Conservation (phyloP, 1,140 invertebrate genomes). For the Platyscapa corneri region DNA sequence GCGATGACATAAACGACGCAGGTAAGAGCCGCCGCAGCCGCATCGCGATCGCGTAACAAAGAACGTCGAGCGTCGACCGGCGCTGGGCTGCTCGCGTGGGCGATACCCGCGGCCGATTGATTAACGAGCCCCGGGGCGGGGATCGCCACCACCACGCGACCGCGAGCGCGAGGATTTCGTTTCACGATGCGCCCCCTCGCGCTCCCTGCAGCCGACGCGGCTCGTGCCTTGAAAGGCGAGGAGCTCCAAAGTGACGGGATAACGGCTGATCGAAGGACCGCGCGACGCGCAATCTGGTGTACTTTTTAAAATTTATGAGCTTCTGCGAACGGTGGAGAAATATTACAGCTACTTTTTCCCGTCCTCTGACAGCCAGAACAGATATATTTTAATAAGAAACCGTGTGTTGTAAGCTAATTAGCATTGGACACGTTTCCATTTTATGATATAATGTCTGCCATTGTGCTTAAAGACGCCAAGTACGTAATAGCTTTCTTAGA, state of each 20-base stretch:
- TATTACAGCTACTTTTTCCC: background rate
- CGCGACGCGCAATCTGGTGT: too few relatives aligned
- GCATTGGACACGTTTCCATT: conserved; percentile 2
- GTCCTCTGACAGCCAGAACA: background rate
- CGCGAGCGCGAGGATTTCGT: too few relatives aligned
- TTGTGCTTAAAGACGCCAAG: too few relatives aligned
- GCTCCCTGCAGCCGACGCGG: background rate
- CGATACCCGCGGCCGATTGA: conserved; percentile 24
- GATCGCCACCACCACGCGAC: conserved; percentile 24
- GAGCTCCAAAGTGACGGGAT: too few relatives aligned
- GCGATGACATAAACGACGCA: conserved; percentile 38
- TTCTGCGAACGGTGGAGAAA: background rate
- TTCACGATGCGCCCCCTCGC: too few relatives aligned
- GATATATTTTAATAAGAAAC: background rate
- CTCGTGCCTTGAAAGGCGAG: conserved; percentile 27
- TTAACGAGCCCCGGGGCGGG: conserved; percentile 38
- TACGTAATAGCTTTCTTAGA: too few relatives aligned
- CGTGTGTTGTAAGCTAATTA: background rate
- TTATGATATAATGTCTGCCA: background rate
- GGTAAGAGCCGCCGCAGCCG: conserved; percentile 44
- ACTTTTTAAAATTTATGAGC: too few relatives aligned
- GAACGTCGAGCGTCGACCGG: background rate
- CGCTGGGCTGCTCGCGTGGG: background rate
- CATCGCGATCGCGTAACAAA: conserved; percentile 33
- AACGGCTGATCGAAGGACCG: background rate